Evolutionary conservation across 2,888 invertebrate genomes (phyloP).

Genomic region (Caenorhabditis imperialis): DNA sequence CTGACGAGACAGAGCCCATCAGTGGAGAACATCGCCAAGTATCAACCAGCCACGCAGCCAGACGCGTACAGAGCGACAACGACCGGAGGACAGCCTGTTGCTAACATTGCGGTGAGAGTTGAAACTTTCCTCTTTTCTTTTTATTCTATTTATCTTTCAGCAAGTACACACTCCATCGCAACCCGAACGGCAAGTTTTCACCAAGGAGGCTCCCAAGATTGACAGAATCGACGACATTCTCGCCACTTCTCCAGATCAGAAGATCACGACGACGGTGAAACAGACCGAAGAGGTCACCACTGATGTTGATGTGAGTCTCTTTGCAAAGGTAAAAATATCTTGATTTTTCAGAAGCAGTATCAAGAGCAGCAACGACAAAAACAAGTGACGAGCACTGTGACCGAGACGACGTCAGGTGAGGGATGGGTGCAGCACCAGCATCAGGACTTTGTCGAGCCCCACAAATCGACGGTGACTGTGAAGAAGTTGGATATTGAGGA

Average conservation of each 20-base stretch:
- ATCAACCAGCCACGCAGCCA: conserved; percentile 52
- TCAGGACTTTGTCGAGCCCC: conserved; percentile 49
- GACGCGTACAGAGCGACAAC: conserved; percentile 53
- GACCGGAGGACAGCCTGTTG: conserved; percentile 46
- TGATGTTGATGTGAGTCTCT: conserved; percentile 44
- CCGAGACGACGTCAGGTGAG: conserved; percentile 55
- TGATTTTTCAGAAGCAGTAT: conserved; percentile 38
- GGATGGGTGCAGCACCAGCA: conserved; percentile 58
- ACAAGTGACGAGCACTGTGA: conserved; percentile 52
- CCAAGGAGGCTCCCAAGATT: conserved; percentile 49
- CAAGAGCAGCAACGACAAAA: conserved; percentile 49
- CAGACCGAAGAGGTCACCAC: conserved; percentile 35
- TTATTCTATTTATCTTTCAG: conserved; percentile 26
- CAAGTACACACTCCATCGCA: conserved; percentile 53
- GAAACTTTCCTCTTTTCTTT: neutral
- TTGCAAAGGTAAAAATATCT: neutral
- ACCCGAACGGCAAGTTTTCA: conserved; percentile 43
- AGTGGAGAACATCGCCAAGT: conserved; percentile 41
- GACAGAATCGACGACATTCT: conserved; percentile 57
- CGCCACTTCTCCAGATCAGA: conserved; percentile 28
- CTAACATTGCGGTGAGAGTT: conserved; percentile 57
- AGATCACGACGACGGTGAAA: conserved; percentile 33
- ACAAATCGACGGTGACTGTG: conserved; percentile 46
- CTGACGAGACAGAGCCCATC: conserved; percentile 30
- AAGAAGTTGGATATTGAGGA: conserved; percentile 53